phyloP scores from a whole-genome alignment of 2,113 vertebrate species.

The Equus quagga region DNA sequence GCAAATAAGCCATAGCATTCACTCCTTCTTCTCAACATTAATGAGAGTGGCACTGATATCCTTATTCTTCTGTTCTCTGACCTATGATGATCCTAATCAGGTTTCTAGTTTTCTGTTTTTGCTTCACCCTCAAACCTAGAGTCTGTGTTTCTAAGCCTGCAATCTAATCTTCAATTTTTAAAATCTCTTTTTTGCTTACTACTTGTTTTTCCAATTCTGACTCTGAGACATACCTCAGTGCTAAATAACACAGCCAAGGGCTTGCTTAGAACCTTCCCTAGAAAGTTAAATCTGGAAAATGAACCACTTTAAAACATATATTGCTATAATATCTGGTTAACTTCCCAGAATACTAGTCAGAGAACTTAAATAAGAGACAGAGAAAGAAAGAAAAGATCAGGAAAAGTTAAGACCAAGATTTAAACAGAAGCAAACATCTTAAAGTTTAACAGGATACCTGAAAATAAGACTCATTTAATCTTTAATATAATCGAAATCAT shows the following conservation, averaged over 20 bases:
- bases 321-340: not conserved
- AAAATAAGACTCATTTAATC: slow-evolving; percentile 30
- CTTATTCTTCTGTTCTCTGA: not conserved
- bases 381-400: slow-evolving; percentile 3
- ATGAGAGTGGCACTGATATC: not conserved
- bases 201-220: slow-evolving; percentile 38
- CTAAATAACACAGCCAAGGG: not conserved
- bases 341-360: not conserved
- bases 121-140: not conserved
- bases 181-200: slow-evolving; percentile 31
- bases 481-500: slow-evolving; percentile 49
- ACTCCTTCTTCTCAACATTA: not conserved
- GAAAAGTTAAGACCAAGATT: slow-evolving; percentile 41
- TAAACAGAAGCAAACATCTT: slow-evolving; percentile 25
- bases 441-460: not conserved
- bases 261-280: not conserved
- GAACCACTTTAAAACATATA: slow-evolving; percentile 12
- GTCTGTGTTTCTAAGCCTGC: not conserved
- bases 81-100: not conserved
- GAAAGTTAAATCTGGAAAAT: not conserved
- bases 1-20: not conserved
- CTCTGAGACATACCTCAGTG: not conserved
- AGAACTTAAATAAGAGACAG: not conserved
- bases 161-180: not conserved
- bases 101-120: not conserved